These are phyloP conservation scores for Psilanteris sp. DNA, from an alignment of 1,140 invertebrate species.

Conservation along the genomic window DNA sequence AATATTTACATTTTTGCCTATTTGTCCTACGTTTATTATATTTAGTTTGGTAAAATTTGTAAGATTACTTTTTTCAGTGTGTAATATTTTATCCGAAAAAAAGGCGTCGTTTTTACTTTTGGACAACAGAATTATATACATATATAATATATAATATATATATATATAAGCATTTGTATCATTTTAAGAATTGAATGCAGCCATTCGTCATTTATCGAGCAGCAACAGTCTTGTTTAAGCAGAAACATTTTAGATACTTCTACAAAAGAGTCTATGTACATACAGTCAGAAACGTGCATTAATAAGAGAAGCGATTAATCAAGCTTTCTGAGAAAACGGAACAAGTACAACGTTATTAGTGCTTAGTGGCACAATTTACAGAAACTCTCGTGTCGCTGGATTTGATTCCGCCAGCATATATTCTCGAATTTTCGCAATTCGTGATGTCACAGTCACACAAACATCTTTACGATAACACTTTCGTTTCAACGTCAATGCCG, in stretches of 20 bases:
- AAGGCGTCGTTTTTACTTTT: too few species aligned
- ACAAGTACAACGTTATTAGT: slow-evolving; percentile 76
- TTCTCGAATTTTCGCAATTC: slow-evolving; percentile 4
- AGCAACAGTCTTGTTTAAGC: slow-evolving; percentile 8
- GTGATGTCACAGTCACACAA: slow-evolving; percentile 31
- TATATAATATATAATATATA: too few species aligned
- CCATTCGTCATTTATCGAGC: slow-evolving; percentile 30
- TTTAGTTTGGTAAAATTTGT: too few species aligned
- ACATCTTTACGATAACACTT: slow-evolving; percentile 32
- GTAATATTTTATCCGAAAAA: too few species aligned
- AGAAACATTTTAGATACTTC: slow-evolving; percentile 15
- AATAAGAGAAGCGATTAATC: slow-evolving; percentile 72
- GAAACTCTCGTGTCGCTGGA: slow-evolving; percentile 46
- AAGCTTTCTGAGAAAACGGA: slow-evolving; percentile 75
- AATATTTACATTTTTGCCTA: too few species aligned
- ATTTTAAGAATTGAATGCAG: slow-evolving; percentile 24
- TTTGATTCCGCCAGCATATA: slow-evolving; percentile 13
- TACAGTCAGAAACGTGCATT: slow-evolving; percentile 11
- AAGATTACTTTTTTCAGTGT: too few species aligned
- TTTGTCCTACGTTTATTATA: too few species aligned
- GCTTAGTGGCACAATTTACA: slow-evolving; percentile 72
- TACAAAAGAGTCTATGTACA: slow-evolving; percentile 16
- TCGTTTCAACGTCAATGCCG: slow-evolving; percentile 12
- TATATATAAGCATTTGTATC: too few species aligned
- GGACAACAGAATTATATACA: too few species aligned